Conservation (phyloP, 2,797 vertebrate species). For the Ctenosaura bakeri region DNA sequence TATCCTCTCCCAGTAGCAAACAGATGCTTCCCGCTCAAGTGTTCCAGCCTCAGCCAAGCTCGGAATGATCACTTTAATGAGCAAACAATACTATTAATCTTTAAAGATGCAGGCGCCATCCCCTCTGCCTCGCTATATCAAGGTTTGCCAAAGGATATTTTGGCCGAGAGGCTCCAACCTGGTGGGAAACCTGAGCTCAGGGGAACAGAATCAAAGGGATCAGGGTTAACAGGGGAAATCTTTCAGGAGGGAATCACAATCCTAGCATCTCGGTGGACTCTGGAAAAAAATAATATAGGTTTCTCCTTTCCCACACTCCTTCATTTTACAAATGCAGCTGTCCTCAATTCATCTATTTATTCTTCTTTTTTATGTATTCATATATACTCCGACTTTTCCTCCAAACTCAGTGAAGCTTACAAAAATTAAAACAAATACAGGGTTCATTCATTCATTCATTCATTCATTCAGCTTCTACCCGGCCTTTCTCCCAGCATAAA, state of each 20-base stretch:
- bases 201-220: background rate
- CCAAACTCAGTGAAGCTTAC: too few species aligned
- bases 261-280: too few species aligned
- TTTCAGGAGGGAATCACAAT: background rate
- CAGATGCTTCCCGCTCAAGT: constrained; percentile 81
- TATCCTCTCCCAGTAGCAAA: constrained; percentile 83
- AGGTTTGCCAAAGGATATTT: constrained; percentile 2
- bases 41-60: constrained; percentile 72
- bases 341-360: too few species aligned
- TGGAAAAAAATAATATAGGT: too few species aligned
- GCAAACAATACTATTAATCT: constrained; percentile 78
- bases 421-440: too few species aligned
- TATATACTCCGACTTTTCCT: too few species aligned
- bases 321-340: too few species aligned
- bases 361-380: too few species aligned
- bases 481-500: too few species aligned
- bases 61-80: constrained; percentile 82
- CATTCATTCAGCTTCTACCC: too few species aligned
- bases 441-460: too few species aligned
- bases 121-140: background rate
- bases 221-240: background rate
- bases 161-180: background rate
- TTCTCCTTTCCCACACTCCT: too few species aligned
- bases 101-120: constrained; percentile 69
- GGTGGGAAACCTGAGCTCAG: background rate